phyloP scores from a whole-genome alignment of 1,140 invertebrate species.

The Araneus ventricosus region DNA sequence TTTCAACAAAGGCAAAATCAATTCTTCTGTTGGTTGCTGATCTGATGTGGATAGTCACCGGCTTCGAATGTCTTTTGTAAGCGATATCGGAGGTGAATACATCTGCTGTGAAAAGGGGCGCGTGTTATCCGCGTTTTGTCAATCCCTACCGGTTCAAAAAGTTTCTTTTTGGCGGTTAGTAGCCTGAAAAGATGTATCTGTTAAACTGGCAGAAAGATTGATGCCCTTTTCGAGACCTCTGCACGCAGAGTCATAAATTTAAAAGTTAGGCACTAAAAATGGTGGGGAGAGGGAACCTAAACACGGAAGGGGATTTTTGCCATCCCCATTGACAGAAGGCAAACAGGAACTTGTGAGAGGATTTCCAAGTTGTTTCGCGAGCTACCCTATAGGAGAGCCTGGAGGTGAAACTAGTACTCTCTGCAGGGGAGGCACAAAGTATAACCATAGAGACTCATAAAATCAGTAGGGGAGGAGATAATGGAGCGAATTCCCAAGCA shows the following conservation, averaged over 20 bases:
- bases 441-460: constrained; percentile 22
- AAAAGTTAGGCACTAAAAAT: constrained; percentile 26
- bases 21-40: not conserved
- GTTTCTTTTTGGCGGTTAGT: constrained; percentile 57
- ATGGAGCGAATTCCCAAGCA: not conserved
- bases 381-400: not conserved
- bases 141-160: constrained; percentile 48
- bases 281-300: not conserved
- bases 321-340: constrained; percentile 39
- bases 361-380: constrained; percentile 29
- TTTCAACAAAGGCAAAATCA: not conserved
- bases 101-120: constrained; percentile 42
- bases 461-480: constrained; percentile 23
- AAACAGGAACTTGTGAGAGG: constrained; percentile 47
- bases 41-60: constrained; percentile 26
- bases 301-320: constrained; percentile 37
- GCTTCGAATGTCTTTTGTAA: constrained; percentile 42
- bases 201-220: constrained; percentile 73
- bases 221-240: constrained; percentile 67
- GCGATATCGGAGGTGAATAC: constrained; percentile 53
- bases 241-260: constrained; percentile 64
- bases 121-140: constrained; percentile 37
- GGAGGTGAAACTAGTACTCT: constrained; percentile 34
- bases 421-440: not conserved
- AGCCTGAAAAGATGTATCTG: constrained; percentile 69